Evolutionary conservation across 2,888 invertebrate species (phyloP), one percentile per base, ranked within the genome.

Genomic region (Drosophila meridionalis): DNA sequence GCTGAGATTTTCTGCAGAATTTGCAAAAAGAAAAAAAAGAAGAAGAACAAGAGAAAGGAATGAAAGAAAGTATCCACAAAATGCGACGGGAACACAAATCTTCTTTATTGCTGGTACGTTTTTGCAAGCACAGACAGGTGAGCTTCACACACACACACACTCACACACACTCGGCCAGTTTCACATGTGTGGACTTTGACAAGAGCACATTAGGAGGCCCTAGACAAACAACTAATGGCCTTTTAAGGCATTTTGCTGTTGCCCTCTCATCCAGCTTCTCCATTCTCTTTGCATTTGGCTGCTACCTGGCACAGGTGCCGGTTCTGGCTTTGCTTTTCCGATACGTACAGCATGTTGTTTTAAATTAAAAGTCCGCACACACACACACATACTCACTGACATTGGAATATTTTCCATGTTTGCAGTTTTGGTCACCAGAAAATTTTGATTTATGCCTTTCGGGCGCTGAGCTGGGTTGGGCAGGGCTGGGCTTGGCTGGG

Each of bases 191-290:
- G 80, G 69, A 72, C 64, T 82, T 87, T 85, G 89, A 85, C 89
- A 87, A 80, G 83, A 74, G 83, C 83, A 86, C 85, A 86, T 86
- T 89, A 86, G 90, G 78, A 68, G 78, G 81, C 76, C 78, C 72
- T 72, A 88, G 83, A 80, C 85, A 86, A 86, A 86, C 88, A 89
- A 89, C 88, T 86, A 86, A 86, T 86, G 90, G 90, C 86, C 83
- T 83, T 89, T 86, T 80, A 88, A 90, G 89, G 83, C 88, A 88
- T 85, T 90, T 86, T 71, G 70, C 45, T 68, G 65, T 63, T 69
- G 52, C 40, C 56, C 62, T 55, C 62, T 48, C 60, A 62, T 40
- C 55, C 63, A 43, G 65, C 61, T 55, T 34, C 50, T 32, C 28
- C 50, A 6, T 30, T 48, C 34, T n/a, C 42, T 5, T n/a, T 26